Base-by-base conservation (phyloP, 2,797 vertebrate species). In the Linurgus olivaceus region DNA sequence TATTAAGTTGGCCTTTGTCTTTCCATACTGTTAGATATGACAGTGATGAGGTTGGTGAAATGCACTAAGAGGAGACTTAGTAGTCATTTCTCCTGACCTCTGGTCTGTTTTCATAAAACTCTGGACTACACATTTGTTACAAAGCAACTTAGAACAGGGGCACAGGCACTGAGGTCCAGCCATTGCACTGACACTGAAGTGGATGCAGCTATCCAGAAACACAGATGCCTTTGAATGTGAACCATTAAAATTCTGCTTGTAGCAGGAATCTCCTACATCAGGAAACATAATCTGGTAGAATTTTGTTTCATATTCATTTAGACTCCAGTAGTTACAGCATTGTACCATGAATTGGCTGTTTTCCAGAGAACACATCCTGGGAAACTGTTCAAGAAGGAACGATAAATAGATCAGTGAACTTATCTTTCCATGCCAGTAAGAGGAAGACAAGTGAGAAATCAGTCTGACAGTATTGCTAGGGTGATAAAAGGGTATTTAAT, bases 341-440 rank as follows among this genome's bases (percentile, higher is more conserved):
- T 25, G 24, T 37, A 87, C 74, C 52, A 44, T 50, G 71, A 82
- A 76, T 2, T 87, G 67, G 50, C 50, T 77, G 28, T 67, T 89
- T 95, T 95, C 52, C 86, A 88, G 31, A 40, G 14, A 67, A 57
- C 33, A 48, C 11, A 51, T 65, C 81, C 57, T 40, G n/a, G 84
- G 66, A 88, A 61, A 74, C 38, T 66, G 13, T 82, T 84, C 66
- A 71, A 79, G 55, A 75, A 88, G n/a, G 19, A 88, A 85, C 4
- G 45, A 90, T 42, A 91, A 94, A 84, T 11, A 73, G 80, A 89
- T 88, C 67, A 89, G 59, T 77, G 86, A 96, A 92, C 48, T 79
- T 77, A 1, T 66, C 86, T 57, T 92, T 94, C 86, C 55, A 67
- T 61, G 86, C 76, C 92, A 93, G 59, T 47, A 72, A 52, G n/a